These are phyloP conservation scores for Agrypnus murinus DNA, from an alignment of 2,888 invertebrate genomes.

Conservation along the genomic window DNA sequence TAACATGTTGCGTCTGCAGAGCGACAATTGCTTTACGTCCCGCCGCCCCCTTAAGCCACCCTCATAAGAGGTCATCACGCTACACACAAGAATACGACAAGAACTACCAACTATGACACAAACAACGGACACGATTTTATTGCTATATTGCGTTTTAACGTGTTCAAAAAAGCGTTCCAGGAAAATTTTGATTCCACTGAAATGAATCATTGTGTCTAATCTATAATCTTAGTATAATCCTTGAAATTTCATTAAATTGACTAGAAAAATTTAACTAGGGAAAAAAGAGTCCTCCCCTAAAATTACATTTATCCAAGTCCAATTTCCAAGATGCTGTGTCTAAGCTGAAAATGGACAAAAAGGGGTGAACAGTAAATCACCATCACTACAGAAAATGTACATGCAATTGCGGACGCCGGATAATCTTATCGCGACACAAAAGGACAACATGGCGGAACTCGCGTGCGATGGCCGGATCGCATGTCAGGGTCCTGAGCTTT, in stretches of 20 bases:
- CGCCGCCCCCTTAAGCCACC: constrained; percentile 37
- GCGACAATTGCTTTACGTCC: constrained; percentile 48
- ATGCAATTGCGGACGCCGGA: constrained; percentile 63
- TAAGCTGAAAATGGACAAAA: constrained; percentile 18
- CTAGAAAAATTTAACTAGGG: not conserved
- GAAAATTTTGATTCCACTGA: not conserved
- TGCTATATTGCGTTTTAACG: not conserved
- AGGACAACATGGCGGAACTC: constrained; percentile 70
- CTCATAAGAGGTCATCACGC: constrained; percentile 48
- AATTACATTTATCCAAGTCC: not conserved
- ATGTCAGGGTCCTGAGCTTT: constrained; percentile 63
- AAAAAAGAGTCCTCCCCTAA: no score
- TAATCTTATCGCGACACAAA: constrained; percentile 71
- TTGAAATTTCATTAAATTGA: not conserved
- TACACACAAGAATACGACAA: constrained; percentile 32
- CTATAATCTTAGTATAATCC: no score
- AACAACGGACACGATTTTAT: constrained; percentile 1
- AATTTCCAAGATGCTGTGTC: constrained; percentile 12
- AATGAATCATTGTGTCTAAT: not conserved
- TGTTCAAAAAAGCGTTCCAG: not conserved
- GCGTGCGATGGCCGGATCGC: constrained; percentile 72
- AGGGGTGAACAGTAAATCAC: constrained; percentile 61
- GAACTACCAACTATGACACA: constrained; percentile 4
- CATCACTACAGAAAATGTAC: constrained; percentile 59
- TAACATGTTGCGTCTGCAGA: constrained; percentile 55